A percentile compares a stretch with the other conserved stretches of the same genome.
Conservation (phyloP, 2,888 invertebrate species). For the Cerastis leucographa region DNA sequence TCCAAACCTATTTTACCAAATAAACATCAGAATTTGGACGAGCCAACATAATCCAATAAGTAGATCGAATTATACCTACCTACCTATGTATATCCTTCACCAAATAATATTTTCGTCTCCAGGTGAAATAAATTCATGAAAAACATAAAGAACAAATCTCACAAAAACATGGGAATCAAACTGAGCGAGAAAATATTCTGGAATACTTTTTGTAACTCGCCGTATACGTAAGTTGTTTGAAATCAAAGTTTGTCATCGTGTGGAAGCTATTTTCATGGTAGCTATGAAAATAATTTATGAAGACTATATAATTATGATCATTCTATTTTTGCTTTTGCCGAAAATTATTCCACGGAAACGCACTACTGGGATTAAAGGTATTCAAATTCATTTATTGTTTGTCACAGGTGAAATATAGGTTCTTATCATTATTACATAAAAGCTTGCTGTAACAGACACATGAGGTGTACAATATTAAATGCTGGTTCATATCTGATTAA, state of each 20-base stretch:
- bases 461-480: no score
- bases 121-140: slow-evolving; percentile 46
- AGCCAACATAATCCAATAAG: slow-evolving; percentile 35
- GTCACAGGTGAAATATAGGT: no score
- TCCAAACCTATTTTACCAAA: slow-evolving; percentile 31
- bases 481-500: no score
- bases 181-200: slow-evolving; percentile 23
- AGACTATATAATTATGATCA: not conserved
- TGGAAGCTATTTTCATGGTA: not conserved
- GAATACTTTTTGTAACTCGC: slow-evolving; percentile 27
- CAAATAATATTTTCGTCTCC: slow-evolving; percentile 47
- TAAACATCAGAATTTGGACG: slow-evolving; percentile 22
- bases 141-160: slow-evolving; percentile 31
- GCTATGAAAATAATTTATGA: not conserved
- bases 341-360: not conserved
- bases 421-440: no score
- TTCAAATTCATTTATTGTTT: no score
- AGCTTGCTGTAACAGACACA: no score
- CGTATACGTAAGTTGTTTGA: slow-evolving; percentile 10
- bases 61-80: not conserved
- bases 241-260: slow-evolving; percentile 23
- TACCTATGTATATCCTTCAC: not conserved
- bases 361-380: not conserved
- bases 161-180: slow-evolving; percentile 43
- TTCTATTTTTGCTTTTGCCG: not conserved